Evolutionary conservation across 1,140 invertebrate species (phyloP).

Genomic region (Lethocerus indicus): DNA sequence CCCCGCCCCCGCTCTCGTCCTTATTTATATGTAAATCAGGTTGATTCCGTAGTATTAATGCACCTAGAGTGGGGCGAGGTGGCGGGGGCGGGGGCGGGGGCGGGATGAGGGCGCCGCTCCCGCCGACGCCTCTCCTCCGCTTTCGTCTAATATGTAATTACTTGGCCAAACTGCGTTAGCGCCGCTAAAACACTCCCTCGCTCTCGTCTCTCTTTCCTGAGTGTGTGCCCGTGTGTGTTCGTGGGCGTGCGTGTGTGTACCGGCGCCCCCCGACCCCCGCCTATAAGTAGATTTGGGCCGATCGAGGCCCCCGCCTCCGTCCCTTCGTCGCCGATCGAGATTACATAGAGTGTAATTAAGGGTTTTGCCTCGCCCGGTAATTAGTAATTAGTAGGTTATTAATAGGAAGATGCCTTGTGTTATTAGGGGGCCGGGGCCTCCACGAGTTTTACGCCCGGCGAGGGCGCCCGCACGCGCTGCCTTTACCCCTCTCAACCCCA

Average conservation of each 20-base stretch:
- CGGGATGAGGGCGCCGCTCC: no score
- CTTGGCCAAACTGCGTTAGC: constrained; percentile 10
- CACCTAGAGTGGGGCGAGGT: no score
- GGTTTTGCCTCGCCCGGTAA: constrained; percentile 7
- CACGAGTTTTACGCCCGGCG: no score
- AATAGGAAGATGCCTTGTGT: constrained; percentile 11
- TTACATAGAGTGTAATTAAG: constrained; percentile 15
- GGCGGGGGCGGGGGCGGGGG: no score
- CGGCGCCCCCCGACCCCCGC: not conserved
- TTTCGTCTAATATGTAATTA: constrained; percentile 8
- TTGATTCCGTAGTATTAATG: no score
- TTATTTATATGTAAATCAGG: no score
- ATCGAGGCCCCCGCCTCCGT: not conserved
- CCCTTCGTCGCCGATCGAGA: constrained; percentile 9
- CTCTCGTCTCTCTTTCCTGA: not conserved
- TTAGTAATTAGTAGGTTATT: constrained; percentile 15
- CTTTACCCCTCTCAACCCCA: no score
- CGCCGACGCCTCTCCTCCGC: not conserved
- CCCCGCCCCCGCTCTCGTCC: no score
- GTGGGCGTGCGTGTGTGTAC: no score
- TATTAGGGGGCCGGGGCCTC: no score
- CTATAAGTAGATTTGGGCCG: constrained; percentile 2
- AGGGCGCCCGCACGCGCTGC: no score
- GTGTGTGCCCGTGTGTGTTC: no score
- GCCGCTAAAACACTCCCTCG: constrained; percentile 5